Evolutionary conservation across 2,797 vertebrate species (phyloP).

Genomic region (Coracias cyanogaster): DNA sequence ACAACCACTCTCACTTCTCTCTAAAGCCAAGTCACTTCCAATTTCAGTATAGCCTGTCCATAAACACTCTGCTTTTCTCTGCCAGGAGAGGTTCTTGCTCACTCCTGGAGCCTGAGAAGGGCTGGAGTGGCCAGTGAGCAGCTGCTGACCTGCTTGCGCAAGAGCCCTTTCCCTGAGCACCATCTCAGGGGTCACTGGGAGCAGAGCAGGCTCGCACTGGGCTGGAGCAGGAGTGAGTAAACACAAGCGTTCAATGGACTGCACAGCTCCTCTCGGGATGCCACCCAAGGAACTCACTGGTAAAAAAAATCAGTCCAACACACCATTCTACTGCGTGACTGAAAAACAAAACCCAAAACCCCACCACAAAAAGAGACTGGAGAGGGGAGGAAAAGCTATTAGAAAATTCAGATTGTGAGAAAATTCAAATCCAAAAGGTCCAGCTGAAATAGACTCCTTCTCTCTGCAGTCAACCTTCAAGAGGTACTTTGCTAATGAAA

Average conservation of each 20-base stretch:
- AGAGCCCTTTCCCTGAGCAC: neutral
- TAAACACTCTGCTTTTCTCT: neutral
- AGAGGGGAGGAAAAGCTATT: neutral
- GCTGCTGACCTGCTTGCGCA: neutral
- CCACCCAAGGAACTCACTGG: neutral
- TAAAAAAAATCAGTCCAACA: neutral
- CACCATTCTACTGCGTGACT: fast-evolving
- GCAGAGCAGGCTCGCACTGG: neutral
- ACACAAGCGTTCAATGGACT: neutral
- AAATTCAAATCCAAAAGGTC: neutral
- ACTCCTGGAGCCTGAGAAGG: neutral
- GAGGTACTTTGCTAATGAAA: neutral
- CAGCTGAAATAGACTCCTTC: neutral
- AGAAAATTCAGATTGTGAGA: neutral
- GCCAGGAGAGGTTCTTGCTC: neutral
- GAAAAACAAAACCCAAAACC: neutral
- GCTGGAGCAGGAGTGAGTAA: neutral
- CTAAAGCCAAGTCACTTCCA: neutral
- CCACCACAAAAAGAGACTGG: neutral
- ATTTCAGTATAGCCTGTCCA: neutral
- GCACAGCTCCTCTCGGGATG: neutral
- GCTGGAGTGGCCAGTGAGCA: neutral
- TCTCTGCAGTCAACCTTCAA: neutral
- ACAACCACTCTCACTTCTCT: neutral
- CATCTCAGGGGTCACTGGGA: neutral